A percentile compares a stretch with the other conserved stretches of the same genome.
phyloP scores from a whole-genome alignment of 2,797 vertebrate species.

The Acanthis flammea region DNA sequence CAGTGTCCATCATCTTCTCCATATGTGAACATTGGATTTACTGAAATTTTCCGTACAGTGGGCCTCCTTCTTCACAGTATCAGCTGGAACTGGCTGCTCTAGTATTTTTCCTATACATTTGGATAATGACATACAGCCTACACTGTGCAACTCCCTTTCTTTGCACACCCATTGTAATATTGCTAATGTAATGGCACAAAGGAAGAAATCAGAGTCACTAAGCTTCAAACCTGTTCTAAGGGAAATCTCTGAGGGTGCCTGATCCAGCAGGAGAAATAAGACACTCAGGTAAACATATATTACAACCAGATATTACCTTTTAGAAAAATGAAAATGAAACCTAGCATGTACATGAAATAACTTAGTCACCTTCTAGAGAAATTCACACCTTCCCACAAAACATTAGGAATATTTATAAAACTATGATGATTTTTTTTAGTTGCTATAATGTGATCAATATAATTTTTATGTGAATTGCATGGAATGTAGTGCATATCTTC shows the following conservation, averaged over 20 bases:
- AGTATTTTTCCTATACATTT: background rate
- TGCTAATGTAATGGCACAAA: background rate
- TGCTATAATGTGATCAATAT: background rate
- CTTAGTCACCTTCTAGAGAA: background rate
- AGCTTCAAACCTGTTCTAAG: background rate
- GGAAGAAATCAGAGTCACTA: background rate
- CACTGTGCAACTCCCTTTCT: background rate
- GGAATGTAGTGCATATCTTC: background rate
- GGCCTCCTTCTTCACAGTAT: background rate
- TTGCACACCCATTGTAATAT: background rate
- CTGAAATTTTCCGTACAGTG: background rate
- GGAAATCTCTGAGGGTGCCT: background rate
- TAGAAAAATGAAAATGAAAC: background rate
- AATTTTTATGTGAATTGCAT: background rate
- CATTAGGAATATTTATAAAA: background rate
- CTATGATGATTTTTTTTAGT: background rate
- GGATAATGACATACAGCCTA: background rate
- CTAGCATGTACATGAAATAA: background rate
- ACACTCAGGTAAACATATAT: background rate
- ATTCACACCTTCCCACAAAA: background rate
- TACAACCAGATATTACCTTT: background rate
- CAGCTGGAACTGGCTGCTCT: background rate
- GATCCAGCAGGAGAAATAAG: background rate
- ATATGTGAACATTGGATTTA: background rate
- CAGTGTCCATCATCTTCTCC: background rate